Evolutionary conservation across 2,888 invertebrate species (phyloP).

Genomic region (Spodoptera littoralis): DNA sequence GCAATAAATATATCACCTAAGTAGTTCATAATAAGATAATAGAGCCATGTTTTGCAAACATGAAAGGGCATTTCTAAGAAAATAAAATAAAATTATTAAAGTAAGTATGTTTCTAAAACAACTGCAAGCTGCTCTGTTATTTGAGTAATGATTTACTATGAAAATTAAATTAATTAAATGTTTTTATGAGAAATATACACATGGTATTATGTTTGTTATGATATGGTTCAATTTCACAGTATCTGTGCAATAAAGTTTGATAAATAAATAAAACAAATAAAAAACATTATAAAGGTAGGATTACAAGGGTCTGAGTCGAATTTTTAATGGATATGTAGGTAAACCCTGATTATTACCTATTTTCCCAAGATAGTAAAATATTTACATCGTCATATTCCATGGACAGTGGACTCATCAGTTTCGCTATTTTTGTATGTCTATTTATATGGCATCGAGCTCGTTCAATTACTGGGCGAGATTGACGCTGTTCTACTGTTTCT

Average conservation of each 20-base stretch:
- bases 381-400: too few species aligned
- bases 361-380: too few species aligned
- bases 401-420: too few species aligned
- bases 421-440: too few species aligned
- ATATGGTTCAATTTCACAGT: slow-evolving; percentile 8
- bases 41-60: background rate
- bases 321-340: too few species aligned
- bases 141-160: slow-evolving; percentile 16
- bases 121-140: slow-evolving; percentile 4
- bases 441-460: too few species aligned
- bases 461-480: too few species aligned
- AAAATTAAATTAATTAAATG: slow-evolving; percentile 4
- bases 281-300: slow-evolving; percentile 7
- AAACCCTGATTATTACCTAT: too few species aligned
- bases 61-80: background rate
- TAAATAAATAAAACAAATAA: background rate
- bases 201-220: too few species aligned
- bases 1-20: too few species aligned
- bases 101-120: slow-evolving; percentile 7
- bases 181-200: slow-evolving; percentile 9
- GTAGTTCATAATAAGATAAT: background rate
- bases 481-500: too few species aligned
- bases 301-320: background rate
- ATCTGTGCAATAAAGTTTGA: too few species aligned
- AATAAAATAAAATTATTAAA: slow-evolving; percentile 6